Evolutionary conservation across 1,140 invertebrate species (phyloP), one percentile per base, ranked within the genome.

Genomic region (Ectropis grisescens): DNA sequence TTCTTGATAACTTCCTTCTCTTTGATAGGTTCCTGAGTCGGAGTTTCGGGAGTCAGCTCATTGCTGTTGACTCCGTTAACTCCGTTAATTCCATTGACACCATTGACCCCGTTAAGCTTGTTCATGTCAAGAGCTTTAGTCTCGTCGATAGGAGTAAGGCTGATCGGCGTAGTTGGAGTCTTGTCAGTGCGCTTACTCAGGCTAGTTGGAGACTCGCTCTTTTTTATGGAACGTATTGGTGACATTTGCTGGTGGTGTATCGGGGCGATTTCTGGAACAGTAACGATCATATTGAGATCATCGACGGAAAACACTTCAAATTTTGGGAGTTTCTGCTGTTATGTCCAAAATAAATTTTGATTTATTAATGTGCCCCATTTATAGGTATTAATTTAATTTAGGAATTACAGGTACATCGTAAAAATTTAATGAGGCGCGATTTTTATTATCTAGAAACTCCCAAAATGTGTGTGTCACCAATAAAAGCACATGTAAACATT

Each of bases 241-340:
- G 76, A 81, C 76, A 81, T 79, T 67, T 81, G 74, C 47, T 80
- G 68, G 37, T 81, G 80, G 51, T 83, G 80, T 27, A 84, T 80
- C 45, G 82, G 74, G 43, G 79, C 69, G 62, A 84, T 71, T 66
- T 84, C 82, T 84, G 82, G 28, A 83, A 84, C 58, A 65, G 53
- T 54, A 56, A 47, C 37, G 34, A 44, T 41, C 26, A 22, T 40
- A 43, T 37, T 43, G n/a, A 26, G 6, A 23, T 26, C 3, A 19
- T 8, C 3, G 16, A 4, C 8, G 16, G 16, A 3, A 19, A 19
- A 8, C 16, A 4, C 3, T 4, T 29, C 23, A 19, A 10, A 10
- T 36, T 29, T 47, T 50, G 51, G 35, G 56, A 67, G 48, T 47
- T 59, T 51, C 48, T 59, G 59, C 54, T 19, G 16, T 19, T 19